phyloP scores from a whole-genome alignment of 2,888 invertebrate genomes.

The Himalopsyche tibetana region DNA sequence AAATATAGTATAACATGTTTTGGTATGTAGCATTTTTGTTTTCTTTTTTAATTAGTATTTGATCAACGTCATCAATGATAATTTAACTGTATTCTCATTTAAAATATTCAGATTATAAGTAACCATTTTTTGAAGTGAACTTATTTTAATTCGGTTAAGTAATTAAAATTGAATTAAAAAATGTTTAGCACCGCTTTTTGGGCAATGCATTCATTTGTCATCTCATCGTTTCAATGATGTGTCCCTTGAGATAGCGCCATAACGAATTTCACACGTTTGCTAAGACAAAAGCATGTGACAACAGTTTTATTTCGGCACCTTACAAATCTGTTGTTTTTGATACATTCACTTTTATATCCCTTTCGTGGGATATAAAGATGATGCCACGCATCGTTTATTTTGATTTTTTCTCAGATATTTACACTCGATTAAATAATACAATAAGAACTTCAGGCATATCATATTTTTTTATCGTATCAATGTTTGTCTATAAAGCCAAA shows the following conservation, averaged over 20 bases:
- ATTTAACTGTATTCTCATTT: too few relatives aligned
- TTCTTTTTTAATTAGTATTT: too few relatives aligned
- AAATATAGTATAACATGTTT: too few relatives aligned
- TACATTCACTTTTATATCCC: slow-evolving; percentile 31
- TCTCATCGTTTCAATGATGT: slow-evolving; percentile 54
- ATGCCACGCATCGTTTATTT: slow-evolving; percentile 31
- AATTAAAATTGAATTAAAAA: neutral
- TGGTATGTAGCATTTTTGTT: too few relatives aligned
- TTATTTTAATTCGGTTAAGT: too few relatives aligned
- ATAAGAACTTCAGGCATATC: slow-evolving; percentile 2
- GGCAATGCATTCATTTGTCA: slow-evolving; percentile 57
- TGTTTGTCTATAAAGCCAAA: too few relatives aligned
- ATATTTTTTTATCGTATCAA: neutral
- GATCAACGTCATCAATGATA: too few relatives aligned
- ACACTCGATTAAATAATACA: slow-evolving; percentile 16
- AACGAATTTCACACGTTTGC: slow-evolving; percentile 40
- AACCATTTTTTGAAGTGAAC: too few relatives aligned
- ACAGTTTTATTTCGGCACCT: slow-evolving; percentile 40
- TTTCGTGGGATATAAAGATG: slow-evolving; percentile 9
- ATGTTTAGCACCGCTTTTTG: neutral
- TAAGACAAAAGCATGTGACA: slow-evolving; percentile 43
- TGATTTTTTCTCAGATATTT: neutral
- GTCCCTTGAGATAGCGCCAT: slow-evolving; percentile 33
- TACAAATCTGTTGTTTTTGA: slow-evolving; percentile 41
- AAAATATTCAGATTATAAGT: too few relatives aligned